phyloP scores from a whole-genome alignment of 37 sponge, comb jelly and placozoan genomes.

The Corticium candelabrum region DNA sequence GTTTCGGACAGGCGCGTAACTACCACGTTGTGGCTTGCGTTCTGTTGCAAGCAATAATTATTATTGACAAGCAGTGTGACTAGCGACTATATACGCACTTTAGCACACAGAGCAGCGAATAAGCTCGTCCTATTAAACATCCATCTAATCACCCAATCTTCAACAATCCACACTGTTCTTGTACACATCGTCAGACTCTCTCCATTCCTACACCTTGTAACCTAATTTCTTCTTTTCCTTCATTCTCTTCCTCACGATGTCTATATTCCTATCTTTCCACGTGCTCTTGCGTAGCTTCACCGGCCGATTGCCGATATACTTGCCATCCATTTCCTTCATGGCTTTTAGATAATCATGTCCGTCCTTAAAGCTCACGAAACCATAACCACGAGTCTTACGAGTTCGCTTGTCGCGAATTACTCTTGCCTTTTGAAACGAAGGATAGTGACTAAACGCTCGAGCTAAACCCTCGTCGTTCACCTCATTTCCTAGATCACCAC shows the following conservation, averaged over 20 bases:
- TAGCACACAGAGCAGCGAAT: too few relatives aligned
- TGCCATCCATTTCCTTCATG: conserved; percentile 93
- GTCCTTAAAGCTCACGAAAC: conserved; percentile 93
- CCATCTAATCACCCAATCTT: too few relatives aligned
- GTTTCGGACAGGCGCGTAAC: too few relatives aligned
- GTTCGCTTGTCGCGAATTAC: conserved; percentile 86
- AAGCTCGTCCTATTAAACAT: too few relatives aligned
- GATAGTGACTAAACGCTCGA: conserved; percentile 74
- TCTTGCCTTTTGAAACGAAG: conserved; percentile 75
- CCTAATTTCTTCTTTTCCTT: conserved; percentile 82
- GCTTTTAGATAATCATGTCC: conserved; percentile 89
- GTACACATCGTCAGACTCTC: too few relatives aligned
- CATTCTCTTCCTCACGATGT: conserved; percentile 74
- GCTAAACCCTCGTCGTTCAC: conserved; percentile 84
- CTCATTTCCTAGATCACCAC: conserved; percentile 94
- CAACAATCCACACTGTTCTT: too few relatives aligned
- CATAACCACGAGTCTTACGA: conserved; percentile 92
- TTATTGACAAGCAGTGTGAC: too few relatives aligned
- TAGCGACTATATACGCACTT: too few relatives aligned
- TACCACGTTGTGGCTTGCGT: too few relatives aligned
- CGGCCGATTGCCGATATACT: conserved; percentile 90
- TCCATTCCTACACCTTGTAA: conserved; percentile 37
- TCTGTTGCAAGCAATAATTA: too few relatives aligned
- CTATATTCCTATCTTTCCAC: conserved; percentile 80
- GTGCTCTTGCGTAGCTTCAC: conserved; percentile 84